Percentiles rank a stretch among this genome's conserved stretches.
Evolutionary conservation across 2,113 vertebrate species (phyloP).

Genomic region (Stegastes partitus): DNA sequence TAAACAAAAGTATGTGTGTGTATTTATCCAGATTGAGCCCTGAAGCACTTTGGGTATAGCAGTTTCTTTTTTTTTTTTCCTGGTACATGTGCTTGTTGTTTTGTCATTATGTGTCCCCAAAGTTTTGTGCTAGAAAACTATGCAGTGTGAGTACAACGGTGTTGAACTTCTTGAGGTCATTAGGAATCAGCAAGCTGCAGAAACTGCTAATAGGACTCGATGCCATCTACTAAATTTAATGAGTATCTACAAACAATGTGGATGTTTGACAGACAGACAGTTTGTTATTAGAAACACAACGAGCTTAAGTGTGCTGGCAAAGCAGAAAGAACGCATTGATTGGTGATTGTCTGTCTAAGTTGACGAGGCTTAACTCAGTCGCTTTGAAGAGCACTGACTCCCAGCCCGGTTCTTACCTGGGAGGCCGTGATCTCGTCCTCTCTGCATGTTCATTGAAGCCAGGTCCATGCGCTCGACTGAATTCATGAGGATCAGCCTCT

Average conservation of each 20-base stretch:
- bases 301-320: neutral
- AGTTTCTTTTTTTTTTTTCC: no score
- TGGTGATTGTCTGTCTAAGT: constrained; percentile 8
- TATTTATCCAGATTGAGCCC: no score
- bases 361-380: neutral
- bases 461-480: constrained; percentile 87
- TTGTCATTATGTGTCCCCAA: neutral
- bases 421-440: constrained; percentile 94
- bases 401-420: constrained; percentile 85
- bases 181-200: neutral
- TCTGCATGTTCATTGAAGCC: constrained; percentile 93
- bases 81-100: no score
- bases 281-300: neutral
- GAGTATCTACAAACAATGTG: neutral
- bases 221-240: neutral
- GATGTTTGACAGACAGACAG: neutral
- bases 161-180: fast-evolving
- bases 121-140: neutral
- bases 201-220: no score
- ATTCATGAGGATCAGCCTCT: constrained; percentile 87
- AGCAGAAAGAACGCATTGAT: neutral
- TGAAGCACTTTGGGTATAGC: no score
- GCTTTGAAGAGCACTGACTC: neutral
- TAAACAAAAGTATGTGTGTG: no score
- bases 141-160: neutral